Percentiles rank a stretch among this genome's conserved stretches.
Conservation (phyloP, 2,797 vertebrate species). For the Crenichthys baileyi region DNA sequence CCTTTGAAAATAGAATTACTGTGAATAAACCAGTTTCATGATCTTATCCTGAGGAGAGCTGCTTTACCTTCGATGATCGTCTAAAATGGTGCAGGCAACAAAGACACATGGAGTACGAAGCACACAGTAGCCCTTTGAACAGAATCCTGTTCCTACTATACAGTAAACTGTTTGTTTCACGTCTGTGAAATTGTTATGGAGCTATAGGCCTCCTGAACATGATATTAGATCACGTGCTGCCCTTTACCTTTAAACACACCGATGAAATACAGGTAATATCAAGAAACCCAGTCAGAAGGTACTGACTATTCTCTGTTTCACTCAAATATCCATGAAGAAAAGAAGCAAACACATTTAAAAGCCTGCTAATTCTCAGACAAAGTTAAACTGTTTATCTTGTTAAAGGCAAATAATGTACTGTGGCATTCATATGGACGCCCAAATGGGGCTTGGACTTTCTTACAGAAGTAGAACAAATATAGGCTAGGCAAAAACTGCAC, state of each 20-base stretch:
- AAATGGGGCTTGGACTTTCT: background rate
- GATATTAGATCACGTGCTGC: slow-evolving; percentile 1
- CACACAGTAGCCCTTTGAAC: slow-evolving; percentile 1
- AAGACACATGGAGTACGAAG: slow-evolving; percentile 4
- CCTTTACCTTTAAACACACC: slow-evolving; percentile 16
- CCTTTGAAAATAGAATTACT: slow-evolving; percentile 29
- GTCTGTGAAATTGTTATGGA: slow-evolving; percentile 19
- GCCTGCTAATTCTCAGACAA: background rate
- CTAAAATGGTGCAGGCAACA: slow-evolving; percentile 8
- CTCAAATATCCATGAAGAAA: slow-evolving; percentile 27
- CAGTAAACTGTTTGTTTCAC: slow-evolving; percentile 12
- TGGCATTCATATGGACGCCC: background rate
- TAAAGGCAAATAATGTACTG: background rate
- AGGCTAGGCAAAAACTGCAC: background rate
- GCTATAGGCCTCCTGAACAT: slow-evolving; percentile 11
- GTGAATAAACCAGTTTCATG: slow-evolving; percentile 20
- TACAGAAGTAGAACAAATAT: background rate
- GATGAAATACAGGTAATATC: slow-evolving; percentile 10
- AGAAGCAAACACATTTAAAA: slow-evolving; percentile 23
- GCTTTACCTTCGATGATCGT: slow-evolving; percentile 41
- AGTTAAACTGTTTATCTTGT: background rate
- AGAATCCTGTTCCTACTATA: slow-evolving; percentile 16
- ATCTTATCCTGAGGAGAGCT: slow-evolving; percentile 32
- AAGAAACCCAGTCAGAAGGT: slow-evolving; percentile 10
- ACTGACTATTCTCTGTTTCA: background rate